Base-by-base conservation (phyloP, 2,113 vertebrate species). In the Nannospalax galili region DNA sequence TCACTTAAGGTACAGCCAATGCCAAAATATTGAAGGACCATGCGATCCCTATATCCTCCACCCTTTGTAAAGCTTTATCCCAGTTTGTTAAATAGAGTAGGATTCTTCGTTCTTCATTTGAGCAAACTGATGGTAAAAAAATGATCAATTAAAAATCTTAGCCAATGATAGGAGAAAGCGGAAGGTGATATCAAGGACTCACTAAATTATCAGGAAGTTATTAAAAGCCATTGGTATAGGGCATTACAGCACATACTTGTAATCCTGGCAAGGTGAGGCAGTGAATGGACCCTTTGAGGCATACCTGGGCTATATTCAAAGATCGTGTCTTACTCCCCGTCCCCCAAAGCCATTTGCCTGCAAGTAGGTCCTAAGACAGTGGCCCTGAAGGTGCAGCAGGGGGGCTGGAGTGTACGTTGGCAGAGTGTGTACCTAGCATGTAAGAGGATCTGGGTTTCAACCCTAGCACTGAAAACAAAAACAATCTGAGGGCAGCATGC, bases 371-470 rank as follows among this genome's bases (percentile, higher is more conserved):
- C 28, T 14, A 4, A 35, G 58, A 37, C 35, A 7, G 12, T 15
- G 70, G 42, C 22, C 74, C 60, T 65, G n/a, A 85, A 10, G 64
- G 3, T 32, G 24, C 19, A 35, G 24, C 12, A 1, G 28, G 58
- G 42, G 30, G 40, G 30, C 40, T 40, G 6, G 3, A 9, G 10
- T 32, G 28, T 52, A 19, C 4, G 30, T 1, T 20, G 32, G 9
- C 1, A 5, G 17, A 40, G 40, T 2, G 0, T 19, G 73, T 52
- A 32, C 32, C 74, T n/a, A 40, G 20, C 1, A 1, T 5, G 11
- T 1, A 4, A 37, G 65, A 40, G 45, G 67, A 28, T 67, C 19
- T 88, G 84, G 67, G 30, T 35, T 70, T 37, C 26, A 70, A 28
- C 12, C 40, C 30, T 22, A 79, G 73, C 30, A 3, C 14, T 32